Evolutionary conservation across 2,113 vertebrate species (phyloP), one percentile per base, ranked within the genome.

Genomic region (Chrysemys picta): DNA sequence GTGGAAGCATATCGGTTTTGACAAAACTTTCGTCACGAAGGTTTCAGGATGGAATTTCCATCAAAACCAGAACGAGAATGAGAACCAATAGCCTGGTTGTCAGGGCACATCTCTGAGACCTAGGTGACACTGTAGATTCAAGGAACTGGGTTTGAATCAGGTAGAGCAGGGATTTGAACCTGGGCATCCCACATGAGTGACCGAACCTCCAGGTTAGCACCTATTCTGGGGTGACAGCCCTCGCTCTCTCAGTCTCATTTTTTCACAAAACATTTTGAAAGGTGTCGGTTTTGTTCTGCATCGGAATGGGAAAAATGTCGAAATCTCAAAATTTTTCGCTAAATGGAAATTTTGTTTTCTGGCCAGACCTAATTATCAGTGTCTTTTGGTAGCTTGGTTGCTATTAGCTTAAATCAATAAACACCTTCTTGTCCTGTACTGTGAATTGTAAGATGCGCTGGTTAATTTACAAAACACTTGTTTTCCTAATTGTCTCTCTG

Each of bases 401-500:
- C 65, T 59, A 59, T n/a, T 49, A 76, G 81, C 19, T 3, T 1
- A 65, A 81, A 69, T 35, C 27, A 1, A 59, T 25, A 25, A 13
- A 45, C 13, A 9, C 56, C 57, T 50, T 57, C 76, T 54, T 5
- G 38, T 2, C 89, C 89, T 91, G 9, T 25, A 8, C 35, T 81
- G 8, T 3, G 0, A 6, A 3, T 89, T 5, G 62, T 4, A 5
- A 50, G 75, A 50, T 4, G 82, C 25, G 25, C 35, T 1, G 88
- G 59, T 0, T 1, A 65, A 8, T 86, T 92, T 83, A 38, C 89
- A 35, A 79, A 78, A 3, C 24, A 0, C 81, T 90, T 38, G 79
- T 80, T 90, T 83, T n/a, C 88, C 85, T 92, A 82, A 95, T 93
- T 91, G 91, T 56, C 78, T 78, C 93, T 47, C 78, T 27, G 90